Evolutionary conservation across 2,113 vertebrate species (phyloP).

Genomic region (Oryzias woworae): DNA sequence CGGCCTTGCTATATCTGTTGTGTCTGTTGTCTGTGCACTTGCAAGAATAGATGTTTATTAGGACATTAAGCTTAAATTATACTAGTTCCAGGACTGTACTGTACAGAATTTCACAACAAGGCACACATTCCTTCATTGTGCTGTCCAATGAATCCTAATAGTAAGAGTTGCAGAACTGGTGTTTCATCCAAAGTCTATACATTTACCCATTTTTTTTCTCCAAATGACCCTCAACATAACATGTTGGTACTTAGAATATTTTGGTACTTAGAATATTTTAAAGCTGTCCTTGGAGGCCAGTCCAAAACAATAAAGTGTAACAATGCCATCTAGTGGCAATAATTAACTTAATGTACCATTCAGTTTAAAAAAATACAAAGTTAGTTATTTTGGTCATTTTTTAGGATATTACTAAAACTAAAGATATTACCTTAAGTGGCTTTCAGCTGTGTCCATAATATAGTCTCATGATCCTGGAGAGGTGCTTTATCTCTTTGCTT

Average conservation of each 20-base stretch:
- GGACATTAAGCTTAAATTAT: too few species aligned
- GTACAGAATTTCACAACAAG: too few species aligned
- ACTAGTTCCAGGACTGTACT: too few species aligned
- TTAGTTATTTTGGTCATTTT: not conserved
- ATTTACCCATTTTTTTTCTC: constrained; percentile 9
- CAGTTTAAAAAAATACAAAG: not conserved
- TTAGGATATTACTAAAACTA: not conserved
- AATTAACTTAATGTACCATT: not conserved
- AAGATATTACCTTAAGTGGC: not conserved
- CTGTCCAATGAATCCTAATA: too few species aligned
- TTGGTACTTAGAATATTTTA: constrained; percentile 1
- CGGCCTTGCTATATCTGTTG: too few species aligned
- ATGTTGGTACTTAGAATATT: constrained; percentile 7
- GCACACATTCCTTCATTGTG: too few species aligned
- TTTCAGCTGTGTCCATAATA: constrained; percentile 2
- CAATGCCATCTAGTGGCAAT: constrained; percentile 69
- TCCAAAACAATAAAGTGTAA: constrained; percentile 43
- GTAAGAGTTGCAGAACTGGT: constrained; percentile 2
- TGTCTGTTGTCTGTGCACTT: too few species aligned
- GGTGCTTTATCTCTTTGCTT: constrained; percentile 17
- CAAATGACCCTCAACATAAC: not conserved
- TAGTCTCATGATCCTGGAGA: constrained; percentile 14
- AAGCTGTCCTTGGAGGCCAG: constrained; percentile 16
- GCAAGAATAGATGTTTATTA: not conserved
- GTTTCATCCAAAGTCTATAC: constrained; percentile 33